Evolutionary conservation across 2,797 vertebrate species (phyloP).

Genomic region (Trachurus trachurus): DNA sequence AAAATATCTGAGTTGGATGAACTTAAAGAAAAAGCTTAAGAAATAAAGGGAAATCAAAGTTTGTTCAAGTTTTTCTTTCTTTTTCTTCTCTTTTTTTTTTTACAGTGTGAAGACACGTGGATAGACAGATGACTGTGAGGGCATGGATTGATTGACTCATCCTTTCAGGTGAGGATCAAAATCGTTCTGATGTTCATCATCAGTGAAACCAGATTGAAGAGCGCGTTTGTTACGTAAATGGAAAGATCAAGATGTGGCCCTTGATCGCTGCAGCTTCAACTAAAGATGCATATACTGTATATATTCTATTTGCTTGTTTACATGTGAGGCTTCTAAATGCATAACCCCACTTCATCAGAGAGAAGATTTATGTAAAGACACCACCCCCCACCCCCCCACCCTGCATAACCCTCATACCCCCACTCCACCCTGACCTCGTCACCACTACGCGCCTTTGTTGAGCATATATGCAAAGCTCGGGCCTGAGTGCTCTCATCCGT

Average conservation of each 20-base stretch:
- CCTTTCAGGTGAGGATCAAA: constrained; percentile 53
- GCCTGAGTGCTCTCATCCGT: constrained; percentile 71
- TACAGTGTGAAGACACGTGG: constrained; percentile 23
- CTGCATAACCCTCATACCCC: constrained; percentile 26
- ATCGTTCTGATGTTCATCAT: constrained; percentile 48
- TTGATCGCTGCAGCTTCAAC: constrained; percentile 47
- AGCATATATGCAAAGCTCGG: constrained; percentile 77
- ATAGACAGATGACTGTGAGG: constrained; percentile 50
- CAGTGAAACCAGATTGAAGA: constrained; percentile 22
- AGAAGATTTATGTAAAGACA: no score
- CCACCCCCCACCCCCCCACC: no score
- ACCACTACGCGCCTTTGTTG: constrained; percentile 47
- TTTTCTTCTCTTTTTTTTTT: neutral
- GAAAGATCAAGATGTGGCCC: constrained; percentile 17
- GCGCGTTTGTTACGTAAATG: constrained; percentile 3
- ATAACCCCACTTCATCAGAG: constrained; percentile 24
- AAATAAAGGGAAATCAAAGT: neutral
- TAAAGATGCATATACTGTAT: constrained; percentile 50
- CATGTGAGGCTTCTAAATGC: constrained; percentile 29
- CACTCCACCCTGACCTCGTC: neutral
- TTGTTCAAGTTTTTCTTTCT: neutral
- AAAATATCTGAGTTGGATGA: neutral
- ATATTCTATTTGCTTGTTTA: constrained; percentile 65
- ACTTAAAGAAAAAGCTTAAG: neutral
- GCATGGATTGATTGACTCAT: constrained; percentile 58